Evolutionary conservation across 2,888 invertebrate species (phyloP).

Genomic region (Octonoba sinensis): DNA sequence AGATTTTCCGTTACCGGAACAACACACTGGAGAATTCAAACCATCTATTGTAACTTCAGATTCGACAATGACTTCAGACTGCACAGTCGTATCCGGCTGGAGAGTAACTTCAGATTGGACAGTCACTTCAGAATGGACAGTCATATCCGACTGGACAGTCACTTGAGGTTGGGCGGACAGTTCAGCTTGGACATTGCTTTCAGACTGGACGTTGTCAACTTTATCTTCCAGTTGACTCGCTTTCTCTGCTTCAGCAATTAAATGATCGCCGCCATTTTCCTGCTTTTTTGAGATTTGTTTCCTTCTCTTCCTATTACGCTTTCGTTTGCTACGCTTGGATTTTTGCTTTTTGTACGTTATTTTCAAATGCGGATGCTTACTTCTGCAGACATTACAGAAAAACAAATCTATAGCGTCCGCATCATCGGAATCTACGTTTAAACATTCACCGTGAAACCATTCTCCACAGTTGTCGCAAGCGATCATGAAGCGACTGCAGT

Average conservation of each 20-base stretch:
- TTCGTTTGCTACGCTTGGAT: neutral
- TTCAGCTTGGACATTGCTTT: neutral
- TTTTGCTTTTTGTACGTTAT: slow-evolving; percentile 20
- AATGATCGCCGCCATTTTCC: neutral
- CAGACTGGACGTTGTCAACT: neutral
- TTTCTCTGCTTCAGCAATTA: neutral
- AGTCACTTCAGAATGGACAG: too few relatives aligned
- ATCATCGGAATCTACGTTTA: slow-evolving; percentile 74
- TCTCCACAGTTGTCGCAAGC: slow-evolving; percentile 97
- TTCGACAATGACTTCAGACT: neutral
- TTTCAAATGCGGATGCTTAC: slow-evolving; percentile 5
- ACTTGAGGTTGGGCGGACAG: neutral
- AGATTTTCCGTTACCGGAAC: neutral
- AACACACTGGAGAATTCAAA: neutral
- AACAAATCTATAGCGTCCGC: slow-evolving; percentile 29
- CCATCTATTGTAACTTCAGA: neutral
- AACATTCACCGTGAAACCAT: slow-evolving; percentile 99
- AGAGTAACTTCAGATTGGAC: too few relatives aligned
- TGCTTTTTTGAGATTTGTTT: neutral
- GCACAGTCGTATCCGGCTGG: neutral
- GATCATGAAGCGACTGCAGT: slow-evolving; percentile 97
- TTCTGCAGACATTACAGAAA: slow-evolving; percentile 28
- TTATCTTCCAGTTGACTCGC: neutral
- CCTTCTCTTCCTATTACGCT: neutral
- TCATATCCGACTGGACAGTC: too few relatives aligned